A percentile compares a stretch with the other conserved stretches of the same genome.
Conservation (phyloP, 2,797 vertebrate genomes). For the Basileuterus tristriatus region DNA sequence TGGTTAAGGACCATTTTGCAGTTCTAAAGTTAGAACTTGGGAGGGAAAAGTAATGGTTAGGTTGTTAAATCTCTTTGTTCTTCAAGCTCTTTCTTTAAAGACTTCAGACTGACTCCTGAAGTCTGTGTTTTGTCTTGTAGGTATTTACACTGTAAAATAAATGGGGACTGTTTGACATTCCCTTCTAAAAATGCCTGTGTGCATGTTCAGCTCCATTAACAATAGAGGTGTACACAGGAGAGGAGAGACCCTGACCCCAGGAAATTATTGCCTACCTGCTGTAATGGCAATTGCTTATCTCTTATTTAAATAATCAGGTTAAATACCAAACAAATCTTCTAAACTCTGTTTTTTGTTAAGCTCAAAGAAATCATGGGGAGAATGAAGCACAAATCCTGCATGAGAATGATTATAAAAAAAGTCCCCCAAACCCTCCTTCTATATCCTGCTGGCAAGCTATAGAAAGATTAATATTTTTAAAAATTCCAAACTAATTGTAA, state of each 20-base stretch:
- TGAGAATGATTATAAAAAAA: not conserved
- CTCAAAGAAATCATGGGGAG: not conserved
- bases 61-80: conserved; percentile 22
- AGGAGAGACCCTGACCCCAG: conserved; percentile 42
- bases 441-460: not conserved
- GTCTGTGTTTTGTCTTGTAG: conserved; percentile 44
- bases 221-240: not conserved
- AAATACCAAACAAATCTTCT: conserved; percentile 52
- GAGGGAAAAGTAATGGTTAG: not conserved
- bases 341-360: conserved; percentile 25
- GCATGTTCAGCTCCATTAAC: conserved; percentile 40
- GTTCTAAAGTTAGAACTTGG: not conserved
- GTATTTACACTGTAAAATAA: conserved; percentile 67
- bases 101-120: conserved; percentile 26
- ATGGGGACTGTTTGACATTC: conserved; percentile 57
- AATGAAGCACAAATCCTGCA: conserved; percentile 9
- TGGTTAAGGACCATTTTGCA: not conserved
- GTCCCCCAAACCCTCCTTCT: not conserved
- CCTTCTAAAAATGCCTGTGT: conserved; percentile 42
- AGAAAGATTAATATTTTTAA: conserved; percentile 20
- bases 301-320: conserved; percentile 58
- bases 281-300: conserved; percentile 41
- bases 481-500: conserved; percentile 36
- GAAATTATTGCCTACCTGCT: conserved; percentile 42
- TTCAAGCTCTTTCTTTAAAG: not conserved